phyloP scores from a whole-genome alignment of 2,888 invertebrate species.

The Zonitis immaculata region DNA sequence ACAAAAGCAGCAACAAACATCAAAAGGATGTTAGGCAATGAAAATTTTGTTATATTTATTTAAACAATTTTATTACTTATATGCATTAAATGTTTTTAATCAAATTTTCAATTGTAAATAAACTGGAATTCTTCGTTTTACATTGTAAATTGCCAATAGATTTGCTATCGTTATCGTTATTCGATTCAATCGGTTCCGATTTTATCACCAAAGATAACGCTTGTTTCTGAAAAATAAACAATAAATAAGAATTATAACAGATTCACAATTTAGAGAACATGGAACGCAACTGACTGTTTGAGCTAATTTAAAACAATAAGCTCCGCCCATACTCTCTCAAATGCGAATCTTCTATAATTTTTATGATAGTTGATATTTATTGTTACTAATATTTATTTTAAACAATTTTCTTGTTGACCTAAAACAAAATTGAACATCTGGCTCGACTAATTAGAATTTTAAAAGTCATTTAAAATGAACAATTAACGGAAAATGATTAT shows the following conservation, averaged over 20 bases:
- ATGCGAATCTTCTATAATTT: too few species aligned
- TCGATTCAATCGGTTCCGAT: slow-evolving; percentile 8
- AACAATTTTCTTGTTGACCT: background rate
- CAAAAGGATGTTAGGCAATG: slow-evolving; percentile 2
- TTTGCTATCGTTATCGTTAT: too few species aligned
- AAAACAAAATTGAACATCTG: background rate
- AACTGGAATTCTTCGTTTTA: slow-evolving; percentile 45
- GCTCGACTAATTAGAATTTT: background rate
- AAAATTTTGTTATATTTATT: slow-evolving; percentile 35
- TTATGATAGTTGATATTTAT: too few species aligned
- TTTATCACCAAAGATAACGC: slow-evolving; percentile 37
- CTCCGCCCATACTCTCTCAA: too few species aligned
- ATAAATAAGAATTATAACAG: too few species aligned
- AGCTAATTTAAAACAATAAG: too few species aligned
- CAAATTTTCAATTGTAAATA: slow-evolving; percentile 49
- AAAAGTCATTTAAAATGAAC: background rate
- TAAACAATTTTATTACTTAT: slow-evolving; percentile 38
- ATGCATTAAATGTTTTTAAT: slow-evolving; percentile 45
- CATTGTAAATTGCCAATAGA: slow-evolving; percentile 28
- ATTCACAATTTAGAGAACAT: too few species aligned
- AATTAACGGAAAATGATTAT: background rate
- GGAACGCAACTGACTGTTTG: too few species aligned
- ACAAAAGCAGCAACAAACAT: slow-evolving; percentile 32
- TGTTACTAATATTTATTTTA: too few species aligned
- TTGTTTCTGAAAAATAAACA: slow-evolving; percentile 38